Base-by-base conservation (phyloP, 2,797 vertebrate genomes). In the Myoxocephalus aenaeus region DNA sequence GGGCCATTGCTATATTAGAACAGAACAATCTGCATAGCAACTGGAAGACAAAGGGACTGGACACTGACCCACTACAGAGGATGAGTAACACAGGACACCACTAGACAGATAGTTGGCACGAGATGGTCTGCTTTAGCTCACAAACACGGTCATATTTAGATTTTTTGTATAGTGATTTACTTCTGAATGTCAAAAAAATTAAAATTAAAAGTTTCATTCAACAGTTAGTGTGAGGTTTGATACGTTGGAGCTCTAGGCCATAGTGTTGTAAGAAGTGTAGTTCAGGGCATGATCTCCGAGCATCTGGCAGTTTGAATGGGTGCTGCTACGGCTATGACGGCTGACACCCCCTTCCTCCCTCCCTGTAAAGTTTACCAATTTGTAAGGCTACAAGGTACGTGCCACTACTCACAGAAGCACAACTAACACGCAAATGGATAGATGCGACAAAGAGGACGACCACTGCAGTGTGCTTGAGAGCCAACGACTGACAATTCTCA, bases 11-110 rank as follows among this genome's bases (percentile, higher is more conserved):
- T 95, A 96, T 95, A 93, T 27, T 87, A 81, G 27, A 63, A 96
- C 93, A 92, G 80, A 93, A 86, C 67, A 85, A 86, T 92, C 92
- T 93, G 93, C 92, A 94, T 95, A 95, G 94, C 94, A 96, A 92
- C 92, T 94, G 96, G 97, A 98, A 97, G 96, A 97, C 96, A 93
- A 95, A 93, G 78, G 91, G 93, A 92, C 91, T 93, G 93, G 93
- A 96, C 94, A 95, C 93, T 93, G 95, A 96, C 94, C 93, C 94
- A 81, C 78, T 85, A 87, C 86, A 89, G 85, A 93, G 75, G 89
- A 92, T 86, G 89, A 86, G 78, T 65, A 92, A 94, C 87, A 93
- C 86, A 75, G 82, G 80, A 94, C 87, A 87, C 87, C 89, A 93
- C 90, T 86, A 89, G 81, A 94, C 91, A 86, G 73, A 89, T 84